These are phyloP conservation scores for Paraplagusia blochii DNA, from an alignment of 2,113 vertebrate genomes.

Conservation along the genomic window DNA sequence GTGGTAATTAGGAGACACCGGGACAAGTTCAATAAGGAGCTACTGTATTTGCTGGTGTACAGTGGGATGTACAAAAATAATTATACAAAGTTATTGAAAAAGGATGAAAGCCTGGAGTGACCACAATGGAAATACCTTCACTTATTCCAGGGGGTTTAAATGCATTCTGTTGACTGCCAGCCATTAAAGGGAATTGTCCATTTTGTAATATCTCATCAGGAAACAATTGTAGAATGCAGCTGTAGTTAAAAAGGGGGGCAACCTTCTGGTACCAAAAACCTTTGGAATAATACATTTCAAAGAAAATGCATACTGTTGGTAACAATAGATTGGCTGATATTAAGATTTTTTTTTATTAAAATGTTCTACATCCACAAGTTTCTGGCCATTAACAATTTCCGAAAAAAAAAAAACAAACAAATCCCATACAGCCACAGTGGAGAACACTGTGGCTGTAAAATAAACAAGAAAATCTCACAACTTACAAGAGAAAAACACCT, in stretches of 20 bases:
- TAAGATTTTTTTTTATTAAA: too few relatives aligned
- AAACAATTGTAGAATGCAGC: conserved; percentile 44
- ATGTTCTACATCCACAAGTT: too few relatives aligned
- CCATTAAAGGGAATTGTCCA: conserved; percentile 25
- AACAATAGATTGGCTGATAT: too few relatives aligned
- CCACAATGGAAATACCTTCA: conserved; percentile 36
- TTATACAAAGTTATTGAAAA: conserved; percentile 34
- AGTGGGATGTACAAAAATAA: conserved; percentile 18
- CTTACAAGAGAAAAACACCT: too few relatives aligned
- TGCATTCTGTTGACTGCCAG: conserved; percentile 29
- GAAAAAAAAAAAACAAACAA: not conserved
- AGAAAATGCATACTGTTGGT: too few relatives aligned
- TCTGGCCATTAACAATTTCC: too few relatives aligned
- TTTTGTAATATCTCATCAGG: conserved; percentile 27
- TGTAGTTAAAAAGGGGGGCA: not conserved
- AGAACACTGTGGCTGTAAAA: conserved; percentile 2
- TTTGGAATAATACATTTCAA: too few relatives aligned
- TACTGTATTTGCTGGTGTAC: conserved; percentile 14
- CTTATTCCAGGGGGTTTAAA: conserved; percentile 22
- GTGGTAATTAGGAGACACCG: conserved; percentile 23
- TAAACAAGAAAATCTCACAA: too few relatives aligned
- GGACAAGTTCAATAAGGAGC: conserved; percentile 5
- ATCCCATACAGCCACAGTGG: conserved; percentile 6
- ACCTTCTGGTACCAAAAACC: too few relatives aligned
- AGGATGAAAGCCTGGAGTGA: conserved; percentile 22